Conservation (phyloP, 2,113 vertebrate genomes). For the Nipponia nippon region DNA sequence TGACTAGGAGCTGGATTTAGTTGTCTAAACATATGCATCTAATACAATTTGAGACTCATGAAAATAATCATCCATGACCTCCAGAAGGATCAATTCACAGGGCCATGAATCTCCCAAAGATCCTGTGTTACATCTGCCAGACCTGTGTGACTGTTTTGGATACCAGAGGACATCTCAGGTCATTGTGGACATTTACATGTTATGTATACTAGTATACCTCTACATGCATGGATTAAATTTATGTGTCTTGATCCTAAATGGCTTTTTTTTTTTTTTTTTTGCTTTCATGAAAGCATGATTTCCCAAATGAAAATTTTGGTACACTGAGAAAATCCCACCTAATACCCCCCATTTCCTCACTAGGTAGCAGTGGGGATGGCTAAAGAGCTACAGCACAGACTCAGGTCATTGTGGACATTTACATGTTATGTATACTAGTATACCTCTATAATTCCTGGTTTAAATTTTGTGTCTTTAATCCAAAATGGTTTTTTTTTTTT, state of each 20-base stretch:
- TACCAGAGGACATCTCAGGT: background rate
- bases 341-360: background rate
- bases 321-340: background rate
- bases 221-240: background rate
- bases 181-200: background rate
- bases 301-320: background rate
- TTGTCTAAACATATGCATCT: background rate
- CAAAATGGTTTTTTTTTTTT: background rate
- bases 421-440: background rate
- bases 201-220: background rate
- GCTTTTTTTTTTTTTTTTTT: background rate
- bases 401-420: background rate
- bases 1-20: background rate
- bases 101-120: background rate
- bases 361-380: background rate
- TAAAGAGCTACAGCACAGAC: background rate
- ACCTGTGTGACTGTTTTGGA: background rate
- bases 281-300: background rate
- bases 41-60: background rate
- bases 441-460: rapidly evolving
- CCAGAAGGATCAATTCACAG: background rate
- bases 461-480: background rate
- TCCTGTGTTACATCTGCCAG: background rate
- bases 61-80: rapidly evolving
- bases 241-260: background rate